Percentiles rank a stretch among this genome's conserved stretches.
Evolutionary conservation across 2,888 invertebrate genomes (phyloP).

Genomic region (Melanchra persicariae): DNA sequence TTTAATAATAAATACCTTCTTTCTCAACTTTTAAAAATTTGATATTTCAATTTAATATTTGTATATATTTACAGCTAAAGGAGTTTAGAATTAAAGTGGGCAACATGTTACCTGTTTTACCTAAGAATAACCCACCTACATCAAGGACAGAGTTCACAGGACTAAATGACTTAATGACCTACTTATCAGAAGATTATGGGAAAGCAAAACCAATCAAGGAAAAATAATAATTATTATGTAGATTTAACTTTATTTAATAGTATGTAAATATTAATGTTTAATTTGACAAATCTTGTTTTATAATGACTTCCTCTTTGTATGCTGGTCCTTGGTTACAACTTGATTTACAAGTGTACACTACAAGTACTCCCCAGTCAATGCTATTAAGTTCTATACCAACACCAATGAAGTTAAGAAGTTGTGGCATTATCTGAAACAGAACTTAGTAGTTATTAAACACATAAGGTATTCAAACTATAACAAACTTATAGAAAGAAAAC

Average conservation of each 20-base stretch:
- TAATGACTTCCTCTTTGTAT: slow-evolving; percentile 95
- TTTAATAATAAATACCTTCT: background rate
- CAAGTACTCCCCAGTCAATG: slow-evolving; percentile 97
- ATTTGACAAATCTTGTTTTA: slow-evolving; percentile 95
- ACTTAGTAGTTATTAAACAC: background rate
- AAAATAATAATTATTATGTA: slow-evolving; percentile 58
- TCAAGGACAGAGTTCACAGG: slow-evolving; percentile 97
- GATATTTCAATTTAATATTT: no score
- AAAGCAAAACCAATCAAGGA: slow-evolving; percentile 73
- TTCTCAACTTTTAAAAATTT: background rate
- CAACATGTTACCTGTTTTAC: slow-evolving; percentile 93
- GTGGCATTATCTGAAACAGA: slow-evolving; percentile 94
- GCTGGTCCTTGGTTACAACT: slow-evolving; percentile 93
- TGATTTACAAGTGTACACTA: slow-evolving; percentile 95
- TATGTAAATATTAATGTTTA: slow-evolving; percentile 65
- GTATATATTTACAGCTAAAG: slow-evolving; percentile 90
- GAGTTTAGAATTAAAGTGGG: slow-evolving; percentile 97
- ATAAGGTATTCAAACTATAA: no score
- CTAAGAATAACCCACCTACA: slow-evolving; percentile 94
- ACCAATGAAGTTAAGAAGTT: slow-evolving; percentile 93
- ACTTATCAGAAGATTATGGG: slow-evolving; percentile 92
- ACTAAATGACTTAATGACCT: slow-evolving; percentile 95
- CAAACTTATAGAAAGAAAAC: no score
- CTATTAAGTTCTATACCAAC: slow-evolving; percentile 91
- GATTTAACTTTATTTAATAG: slow-evolving; percentile 44